These are phyloP conservation scores for Euzetes globulus DNA, from an alignment of 2,888 invertebrate genomes.

Conservation along the genomic window DNA sequence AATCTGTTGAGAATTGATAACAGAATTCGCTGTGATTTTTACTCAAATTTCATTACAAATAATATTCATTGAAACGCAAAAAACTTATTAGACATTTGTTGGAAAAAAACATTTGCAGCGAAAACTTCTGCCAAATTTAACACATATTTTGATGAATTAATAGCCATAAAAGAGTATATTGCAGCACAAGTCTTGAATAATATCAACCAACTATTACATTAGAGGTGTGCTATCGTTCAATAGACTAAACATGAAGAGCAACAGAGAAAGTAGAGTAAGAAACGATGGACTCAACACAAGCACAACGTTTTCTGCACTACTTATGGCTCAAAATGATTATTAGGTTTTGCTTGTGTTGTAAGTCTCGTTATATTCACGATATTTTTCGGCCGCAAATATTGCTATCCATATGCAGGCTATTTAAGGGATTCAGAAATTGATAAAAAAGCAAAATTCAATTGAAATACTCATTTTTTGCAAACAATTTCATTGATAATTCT, in stretches of 20 bases:
- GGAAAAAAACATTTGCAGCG: background rate
- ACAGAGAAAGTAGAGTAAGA: background rate
- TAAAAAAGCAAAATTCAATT: too few relatives aligned
- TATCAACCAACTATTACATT: background rate
- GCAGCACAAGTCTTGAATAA: background rate
- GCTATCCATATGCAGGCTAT: too few relatives aligned
- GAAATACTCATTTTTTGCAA: too few relatives aligned
- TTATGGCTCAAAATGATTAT: conserved; percentile 19
- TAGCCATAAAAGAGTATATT: background rate
- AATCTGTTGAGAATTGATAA: conserved; percentile 14
- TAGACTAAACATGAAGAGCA: background rate
- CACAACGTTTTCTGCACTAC: background rate
- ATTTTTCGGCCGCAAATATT: background rate
- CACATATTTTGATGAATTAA: background rate
- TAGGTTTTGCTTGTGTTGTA: background rate
- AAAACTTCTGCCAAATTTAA: background rate
- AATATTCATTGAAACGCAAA: background rate
- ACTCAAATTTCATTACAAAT: background rate
- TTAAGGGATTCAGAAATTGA: too few relatives aligned
- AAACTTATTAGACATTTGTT: background rate
- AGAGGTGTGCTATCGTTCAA: background rate
- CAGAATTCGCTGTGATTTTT: background rate
- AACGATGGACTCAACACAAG: background rate
- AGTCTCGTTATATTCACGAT: background rate
- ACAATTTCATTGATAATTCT: too few relatives aligned